Conservation (phyloP, 1,140 invertebrate genomes). For the Paralvinella palmiformis region DNA sequence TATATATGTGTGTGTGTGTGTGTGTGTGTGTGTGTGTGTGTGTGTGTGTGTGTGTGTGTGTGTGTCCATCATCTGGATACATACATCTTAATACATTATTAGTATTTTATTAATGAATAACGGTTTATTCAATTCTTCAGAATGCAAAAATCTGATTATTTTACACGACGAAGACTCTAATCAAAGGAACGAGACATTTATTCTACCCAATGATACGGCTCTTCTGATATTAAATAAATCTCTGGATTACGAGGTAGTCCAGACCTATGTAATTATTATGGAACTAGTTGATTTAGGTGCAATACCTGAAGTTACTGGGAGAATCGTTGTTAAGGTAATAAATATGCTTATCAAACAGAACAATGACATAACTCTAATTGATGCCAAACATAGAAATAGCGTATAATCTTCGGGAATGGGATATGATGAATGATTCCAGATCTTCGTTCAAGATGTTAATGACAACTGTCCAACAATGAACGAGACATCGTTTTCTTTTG, state of each 20-base stretch:
- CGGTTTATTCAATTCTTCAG: no score
- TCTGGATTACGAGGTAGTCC: conserved; percentile 27
- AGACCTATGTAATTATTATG: conserved; percentile 21
- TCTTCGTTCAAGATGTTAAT: conserved; percentile 28
- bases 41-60: no score
- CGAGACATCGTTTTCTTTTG: conserved; percentile 15
- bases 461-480: conserved; percentile 32
- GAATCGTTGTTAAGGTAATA: conserved; percentile 26
- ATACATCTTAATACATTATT: background rate
- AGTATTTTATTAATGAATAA: background rate
- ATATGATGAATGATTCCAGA: conserved; percentile 17
- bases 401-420: background rate
- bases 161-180: conserved; percentile 17
- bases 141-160: no score
- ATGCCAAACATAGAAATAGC: background rate
- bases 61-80: background rate
- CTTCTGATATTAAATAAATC: conserved; percentile 23
- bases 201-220: conserved; percentile 20
- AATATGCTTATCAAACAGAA: background rate
- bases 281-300: conserved; percentile 23
- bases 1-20: no score
- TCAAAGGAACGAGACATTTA: conserved; percentile 21
- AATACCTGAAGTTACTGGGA: conserved; percentile 24
- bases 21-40: no score
- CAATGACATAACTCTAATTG: background rate